phyloP scores from a whole-genome alignment of 2,797 vertebrate genomes.

The Eptatretus atami region DNA sequence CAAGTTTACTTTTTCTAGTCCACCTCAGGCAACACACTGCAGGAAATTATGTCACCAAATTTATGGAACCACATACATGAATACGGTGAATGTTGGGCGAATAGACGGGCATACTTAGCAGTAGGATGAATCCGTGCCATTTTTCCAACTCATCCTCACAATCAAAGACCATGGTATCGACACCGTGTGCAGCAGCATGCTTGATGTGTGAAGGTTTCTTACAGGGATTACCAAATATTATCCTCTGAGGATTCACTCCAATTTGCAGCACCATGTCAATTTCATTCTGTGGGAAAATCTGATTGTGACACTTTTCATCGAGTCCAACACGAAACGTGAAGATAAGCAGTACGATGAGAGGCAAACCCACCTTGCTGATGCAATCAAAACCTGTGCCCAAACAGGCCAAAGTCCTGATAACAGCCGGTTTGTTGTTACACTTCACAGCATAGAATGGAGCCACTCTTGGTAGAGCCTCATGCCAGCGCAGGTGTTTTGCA shows the following conservation, averaged over 20 bases:
- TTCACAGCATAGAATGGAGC: constrained; percentile 79
- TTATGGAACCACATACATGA: too few species aligned
- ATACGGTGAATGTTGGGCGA: too few species aligned
- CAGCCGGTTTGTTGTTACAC: constrained; percentile 51
- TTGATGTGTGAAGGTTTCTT: constrained; percentile 84
- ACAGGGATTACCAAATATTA: constrained; percentile 55
- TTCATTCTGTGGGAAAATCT: constrained; percentile 24
- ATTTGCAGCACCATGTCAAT: constrained; percentile 47
- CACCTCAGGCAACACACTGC: too few species aligned
- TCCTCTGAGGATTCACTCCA: constrained; percentile 50
- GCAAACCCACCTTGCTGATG: constrained; percentile 48
- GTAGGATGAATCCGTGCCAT: constrained; percentile 52
- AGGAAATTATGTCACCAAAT: too few species aligned
- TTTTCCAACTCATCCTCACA: constrained; percentile 61
- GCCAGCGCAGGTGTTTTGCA: constrained; percentile 67
- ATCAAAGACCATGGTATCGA: constrained; percentile 61
- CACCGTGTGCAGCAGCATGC: constrained; percentile 48
- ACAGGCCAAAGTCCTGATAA: constrained; percentile 43
- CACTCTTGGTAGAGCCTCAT: constrained; percentile 39
- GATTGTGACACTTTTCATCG: too few species aligned
- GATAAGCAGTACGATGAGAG: too few species aligned
- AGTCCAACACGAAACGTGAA: too few species aligned
- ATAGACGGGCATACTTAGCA: constrained; percentile 33
- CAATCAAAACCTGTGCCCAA: constrained; percentile 77
- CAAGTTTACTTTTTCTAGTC: too few species aligned